Evolutionary conservation across 2,888 invertebrate genomes (phyloP).

Genomic region (Cistogaster globosa): DNA sequence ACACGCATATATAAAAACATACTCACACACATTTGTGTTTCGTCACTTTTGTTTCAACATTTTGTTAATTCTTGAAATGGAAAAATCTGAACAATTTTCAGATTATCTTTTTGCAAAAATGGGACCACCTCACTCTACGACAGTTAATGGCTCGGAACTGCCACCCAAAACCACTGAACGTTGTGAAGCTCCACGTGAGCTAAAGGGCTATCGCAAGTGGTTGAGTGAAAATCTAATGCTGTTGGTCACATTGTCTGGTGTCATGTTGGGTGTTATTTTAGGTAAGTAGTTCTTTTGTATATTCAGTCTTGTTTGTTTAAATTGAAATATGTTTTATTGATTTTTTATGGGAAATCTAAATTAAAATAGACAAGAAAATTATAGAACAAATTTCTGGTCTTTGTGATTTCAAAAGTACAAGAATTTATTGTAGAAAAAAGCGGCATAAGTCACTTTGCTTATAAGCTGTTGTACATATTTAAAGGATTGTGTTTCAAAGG

Average conservation of each 20-base stretch:
- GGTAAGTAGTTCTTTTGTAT: conserved; percentile 84
- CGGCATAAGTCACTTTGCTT: no score
- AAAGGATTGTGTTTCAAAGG: no score
- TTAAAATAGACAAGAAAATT: neutral
- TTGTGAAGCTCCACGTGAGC: conserved; percentile 86
- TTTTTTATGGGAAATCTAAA: conserved; percentile 7
- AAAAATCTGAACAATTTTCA: conserved; percentile 88
- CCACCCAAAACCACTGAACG: conserved; percentile 85
- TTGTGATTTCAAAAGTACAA: neutral
- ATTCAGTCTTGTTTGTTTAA: conserved; percentile 6
- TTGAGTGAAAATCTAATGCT: conserved; percentile 90
- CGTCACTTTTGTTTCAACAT: conserved; percentile 51
- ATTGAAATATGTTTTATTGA: conserved; percentile 33
- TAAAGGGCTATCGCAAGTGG: conserved; percentile 87
- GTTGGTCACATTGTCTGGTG: conserved; percentile 91
- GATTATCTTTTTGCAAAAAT: conserved; percentile 92
- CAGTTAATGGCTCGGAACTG: conserved; percentile 82
- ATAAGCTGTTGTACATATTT: no score
- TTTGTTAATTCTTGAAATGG: conserved; percentile 82
- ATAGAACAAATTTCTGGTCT: neutral
- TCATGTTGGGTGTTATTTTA: conserved; percentile 88
- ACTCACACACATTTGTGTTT: conserved; percentile 8
- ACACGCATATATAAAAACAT: no score
- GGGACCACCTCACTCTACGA: conserved; percentile 86
- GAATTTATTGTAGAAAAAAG: no score